Base-by-base conservation (phyloP, 2,888 invertebrate genomes). In the Prenolepis imparis region DNA sequence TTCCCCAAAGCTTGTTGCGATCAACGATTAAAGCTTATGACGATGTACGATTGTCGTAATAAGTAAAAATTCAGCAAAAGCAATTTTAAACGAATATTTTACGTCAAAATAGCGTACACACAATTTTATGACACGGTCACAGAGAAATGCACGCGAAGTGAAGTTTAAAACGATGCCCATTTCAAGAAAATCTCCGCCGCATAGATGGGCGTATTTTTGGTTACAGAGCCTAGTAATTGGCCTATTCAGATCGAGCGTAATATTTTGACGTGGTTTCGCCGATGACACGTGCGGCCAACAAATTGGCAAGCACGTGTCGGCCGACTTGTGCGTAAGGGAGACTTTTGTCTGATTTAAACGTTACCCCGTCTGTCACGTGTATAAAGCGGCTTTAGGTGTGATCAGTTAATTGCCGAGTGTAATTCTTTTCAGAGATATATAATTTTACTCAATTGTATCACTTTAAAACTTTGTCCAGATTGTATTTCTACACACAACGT, bases 201-300 rank as follows among this genome's bases (percentile, higher is more conserved):
- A 84, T 77, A 64, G 59, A 55, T 86, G 84, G 91, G 92, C 89
- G 91, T 91, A 52, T 75, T 77, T 75, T 41, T 28, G 44, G 52
- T 64, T 84, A 80, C 77, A 11, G 70, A 85, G 75, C 70, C 84
- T 85, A 75, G 81, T 92, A 93, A 93, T 93, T 93, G 93, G 92
- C 93, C 92, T 92, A 93, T 93, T 93, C 92, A 93, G 89, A 90
- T 88, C 86, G 88, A 85, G 88, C 86, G 90, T 91, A 93, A 92
- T 93, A 93, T 93, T 93, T 92, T 91, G 93, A 93, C 93, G 93
- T 92, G 93, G 93, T 93, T 93, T 93, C 91, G 93, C 92, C 90
- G 91, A 87, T 86, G 93, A 87, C 94, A 93, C 94, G 94, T 93
- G 94, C 88, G 82, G 61, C 84, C 85, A 87, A 89, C 91, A 92